These are phyloP conservation scores for Macroglossus sobrinus DNA, from an alignment of 2,113 vertebrate species.

Conservation along the genomic window DNA sequence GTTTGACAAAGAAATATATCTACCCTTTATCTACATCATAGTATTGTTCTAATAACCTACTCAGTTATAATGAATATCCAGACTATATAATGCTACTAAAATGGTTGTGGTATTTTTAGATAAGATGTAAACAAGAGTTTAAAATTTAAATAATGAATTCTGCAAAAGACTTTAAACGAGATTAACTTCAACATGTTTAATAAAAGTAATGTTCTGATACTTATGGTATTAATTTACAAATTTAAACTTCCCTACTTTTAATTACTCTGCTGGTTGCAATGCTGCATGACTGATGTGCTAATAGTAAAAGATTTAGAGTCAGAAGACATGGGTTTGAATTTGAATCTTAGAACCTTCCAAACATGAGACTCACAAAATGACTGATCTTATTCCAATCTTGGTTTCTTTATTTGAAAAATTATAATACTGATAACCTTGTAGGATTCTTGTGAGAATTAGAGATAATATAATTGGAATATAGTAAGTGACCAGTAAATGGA, in stretches of 20 bases:
- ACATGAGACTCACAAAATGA: background rate
- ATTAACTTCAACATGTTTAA: constrained; percentile 10
- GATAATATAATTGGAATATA: background rate
- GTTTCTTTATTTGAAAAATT: background rate
- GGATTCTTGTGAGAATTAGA: background rate
- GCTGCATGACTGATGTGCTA: background rate
- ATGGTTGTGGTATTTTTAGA: constrained; percentile 33
- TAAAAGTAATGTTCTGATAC: background rate
- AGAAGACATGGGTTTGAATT: background rate
- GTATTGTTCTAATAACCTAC: background rate
- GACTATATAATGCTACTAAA: background rate
- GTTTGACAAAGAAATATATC: background rate
- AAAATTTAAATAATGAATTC: background rate
- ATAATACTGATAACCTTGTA: background rate
- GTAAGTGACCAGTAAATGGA: background rate
- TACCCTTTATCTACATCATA: background rate
- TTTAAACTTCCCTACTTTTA: background rate
- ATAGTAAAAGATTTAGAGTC: background rate
- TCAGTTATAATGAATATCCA: background rate
- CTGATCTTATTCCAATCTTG: background rate
- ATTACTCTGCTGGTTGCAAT: background rate
- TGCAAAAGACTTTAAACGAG: background rate
- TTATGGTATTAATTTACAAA: background rate
- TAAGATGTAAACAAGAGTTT: background rate
- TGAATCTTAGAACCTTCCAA: background rate